These are phyloP conservation scores for Yponomeuta plumbellus DNA, from an alignment of 2,888 invertebrate species.

Conservation along the genomic window DNA sequence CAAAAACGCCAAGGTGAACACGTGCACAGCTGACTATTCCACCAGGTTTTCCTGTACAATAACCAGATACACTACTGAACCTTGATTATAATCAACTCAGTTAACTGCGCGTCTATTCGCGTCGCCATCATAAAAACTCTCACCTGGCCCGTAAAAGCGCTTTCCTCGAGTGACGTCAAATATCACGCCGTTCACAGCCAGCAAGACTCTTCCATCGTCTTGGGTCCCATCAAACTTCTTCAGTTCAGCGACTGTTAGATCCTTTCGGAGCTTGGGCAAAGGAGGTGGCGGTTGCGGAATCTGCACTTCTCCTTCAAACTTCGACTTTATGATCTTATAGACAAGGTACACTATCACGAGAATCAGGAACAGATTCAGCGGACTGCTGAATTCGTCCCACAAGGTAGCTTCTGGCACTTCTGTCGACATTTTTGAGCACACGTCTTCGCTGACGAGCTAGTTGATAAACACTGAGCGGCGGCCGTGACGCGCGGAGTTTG, in stretches of 20 bases:
- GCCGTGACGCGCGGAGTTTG: conserved; percentile 1
- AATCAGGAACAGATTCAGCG: conserved; percentile 56
- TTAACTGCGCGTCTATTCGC: neutral
- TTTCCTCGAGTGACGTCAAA: conserved; percentile 96
- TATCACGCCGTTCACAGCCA: conserved; percentile 95
- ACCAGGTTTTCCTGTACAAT: neutral
- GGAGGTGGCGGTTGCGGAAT: conserved; percentile 64
- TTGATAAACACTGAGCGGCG: conserved; percentile 30
- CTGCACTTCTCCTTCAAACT: conserved; percentile 54
- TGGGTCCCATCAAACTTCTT: conserved; percentile 89
- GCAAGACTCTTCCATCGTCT: conserved; percentile 90
- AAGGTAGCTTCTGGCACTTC: conserved; percentile 35
- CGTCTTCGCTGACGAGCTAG: conserved; percentile 24
- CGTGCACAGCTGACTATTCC: too few relatives aligned
- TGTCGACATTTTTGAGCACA: conserved; percentile 10
- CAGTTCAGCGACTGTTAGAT: conserved; percentile 92
- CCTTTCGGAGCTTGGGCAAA: conserved; percentile 89
- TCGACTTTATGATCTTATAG: conserved; percentile 78
- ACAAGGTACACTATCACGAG: conserved; percentile 69
- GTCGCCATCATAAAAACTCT: conserved; percentile 28
- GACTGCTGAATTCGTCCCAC: conserved; percentile 67
- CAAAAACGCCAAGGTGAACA: too few relatives aligned
- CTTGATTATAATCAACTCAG: neutral
- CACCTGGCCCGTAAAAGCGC: conserved; percentile 96
- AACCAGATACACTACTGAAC: neutral